A percentile compares a stretch with the other conserved stretches of the same genome.
Conservation (phyloP, 2,888 invertebrate species). For the Sussaba pulchella region DNA sequence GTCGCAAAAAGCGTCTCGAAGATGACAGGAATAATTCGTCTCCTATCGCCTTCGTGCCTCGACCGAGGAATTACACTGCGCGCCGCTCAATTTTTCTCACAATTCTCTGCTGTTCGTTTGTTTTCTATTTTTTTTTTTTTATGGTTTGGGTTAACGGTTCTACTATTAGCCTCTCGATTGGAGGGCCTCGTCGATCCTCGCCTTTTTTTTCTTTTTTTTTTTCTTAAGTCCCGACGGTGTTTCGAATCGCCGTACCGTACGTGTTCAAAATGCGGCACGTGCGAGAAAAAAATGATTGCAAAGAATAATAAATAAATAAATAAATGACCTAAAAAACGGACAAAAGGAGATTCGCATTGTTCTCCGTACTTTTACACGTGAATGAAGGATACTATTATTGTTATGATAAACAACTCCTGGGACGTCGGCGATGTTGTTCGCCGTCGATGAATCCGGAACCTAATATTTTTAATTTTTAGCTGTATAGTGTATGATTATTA, state of each 20-base stretch:
- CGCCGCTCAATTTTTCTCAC: not conserved
- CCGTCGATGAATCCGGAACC: constrained; percentile 45
- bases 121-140: constrained; percentile 1
- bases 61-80: not conserved
- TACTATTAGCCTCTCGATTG: constrained; percentile 33
- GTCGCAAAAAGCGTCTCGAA: too few relatives aligned
- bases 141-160: constrained; percentile 50
- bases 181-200: constrained; percentile 17
- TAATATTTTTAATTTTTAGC: constrained; percentile 69
- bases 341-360: constrained; percentile 35
- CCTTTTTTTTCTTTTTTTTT: too few relatives aligned
- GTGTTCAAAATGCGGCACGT: constrained; percentile 6
- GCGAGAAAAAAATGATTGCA: not conserved
- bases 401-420: constrained; percentile 34
- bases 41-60: too few relatives aligned
- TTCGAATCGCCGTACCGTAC: not conserved
- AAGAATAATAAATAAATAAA: not conserved
- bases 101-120: constrained; percentile 8
- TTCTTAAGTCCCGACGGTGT: not conserved
- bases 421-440: constrained; percentile 17
- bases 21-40: too few relatives aligned
- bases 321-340: constrained; percentile 19
- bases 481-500: constrained; percentile 73
- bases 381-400: constrained; percentile 37
- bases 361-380: constrained; percentile 62